Percentiles rank a stretch among this genome's conserved stretches.
Conservation (phyloP, 2,113 vertebrate genomes). For the Arizona elegans region DNA sequence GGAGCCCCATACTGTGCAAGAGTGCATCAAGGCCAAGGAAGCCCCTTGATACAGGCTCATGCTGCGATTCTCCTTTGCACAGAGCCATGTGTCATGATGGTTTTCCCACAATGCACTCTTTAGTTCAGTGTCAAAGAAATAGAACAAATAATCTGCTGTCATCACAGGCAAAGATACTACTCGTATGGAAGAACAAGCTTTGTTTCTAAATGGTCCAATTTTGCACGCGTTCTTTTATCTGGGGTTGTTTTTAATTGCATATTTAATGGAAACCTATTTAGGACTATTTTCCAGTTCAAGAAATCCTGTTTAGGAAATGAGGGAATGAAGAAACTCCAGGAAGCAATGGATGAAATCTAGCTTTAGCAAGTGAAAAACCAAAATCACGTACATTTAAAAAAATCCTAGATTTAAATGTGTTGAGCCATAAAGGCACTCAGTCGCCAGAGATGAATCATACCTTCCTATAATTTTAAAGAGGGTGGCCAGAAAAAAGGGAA, state of each 20-base stretch:
- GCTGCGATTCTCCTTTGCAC: constrained; percentile 81
- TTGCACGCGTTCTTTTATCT: constrained; percentile 40
- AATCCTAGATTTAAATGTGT: neutral
- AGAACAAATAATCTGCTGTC: constrained; percentile 75
- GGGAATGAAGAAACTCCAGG: neutral
- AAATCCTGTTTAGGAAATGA: neutral
- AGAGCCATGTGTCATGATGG: constrained; percentile 78
- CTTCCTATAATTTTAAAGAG: neutral
- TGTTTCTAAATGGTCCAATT: constrained; percentile 45
- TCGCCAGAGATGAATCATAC: neutral
- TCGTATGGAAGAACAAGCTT: constrained; percentile 62
- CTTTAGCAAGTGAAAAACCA: neutral
- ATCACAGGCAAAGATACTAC: constrained; percentile 72
- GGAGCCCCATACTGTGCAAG: constrained; percentile 75
- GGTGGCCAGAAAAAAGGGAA: neutral
- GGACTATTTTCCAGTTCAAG: constrained; percentile 3
- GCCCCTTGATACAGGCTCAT: constrained; percentile 79
- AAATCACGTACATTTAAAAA: neutral
- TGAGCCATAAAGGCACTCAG: neutral
- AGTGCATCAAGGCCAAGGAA: constrained; percentile 83
- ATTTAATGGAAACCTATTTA: constrained; percentile 9
- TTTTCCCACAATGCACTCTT: constrained; percentile 85
- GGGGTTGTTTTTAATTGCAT: constrained; percentile 20
- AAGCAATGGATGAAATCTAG: neutral
- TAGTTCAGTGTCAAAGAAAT: constrained; percentile 72